Evolutionary conservation across 2,888 invertebrate species (phyloP).

Genomic region (Sphinx pinastri): DNA sequence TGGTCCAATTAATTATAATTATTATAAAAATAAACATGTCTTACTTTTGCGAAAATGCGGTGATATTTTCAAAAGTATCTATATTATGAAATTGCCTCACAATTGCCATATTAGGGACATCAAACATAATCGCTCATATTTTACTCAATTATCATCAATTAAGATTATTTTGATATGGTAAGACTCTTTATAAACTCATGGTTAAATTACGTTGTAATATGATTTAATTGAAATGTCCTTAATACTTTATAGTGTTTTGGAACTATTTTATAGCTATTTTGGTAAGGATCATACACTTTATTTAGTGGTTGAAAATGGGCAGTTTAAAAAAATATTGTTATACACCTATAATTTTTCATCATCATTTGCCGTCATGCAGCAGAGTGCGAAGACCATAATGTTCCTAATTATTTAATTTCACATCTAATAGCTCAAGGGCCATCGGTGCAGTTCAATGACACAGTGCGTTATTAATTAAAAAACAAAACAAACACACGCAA

Average conservation of each 20-base stretch:
- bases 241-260: neutral
- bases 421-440: too few species aligned
- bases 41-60: neutral
- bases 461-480: too few species aligned
- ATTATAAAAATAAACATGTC: neutral
- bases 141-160: neutral
- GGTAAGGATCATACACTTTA: neutral
- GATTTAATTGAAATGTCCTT: neutral
- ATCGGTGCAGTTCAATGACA: too few species aligned
- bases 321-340: too few species aligned
- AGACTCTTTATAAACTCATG: neutral
- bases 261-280: neutral
- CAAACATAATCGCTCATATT: neutral
- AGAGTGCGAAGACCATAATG: too few species aligned
- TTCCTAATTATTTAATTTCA: too few species aligned
- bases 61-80: neutral
- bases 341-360: too few species aligned
- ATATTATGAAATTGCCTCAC: neutral
- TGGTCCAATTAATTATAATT: neutral
- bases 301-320: too few species aligned
- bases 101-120: neutral
- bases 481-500: too few species aligned
- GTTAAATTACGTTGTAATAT: neutral
- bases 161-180: constrained; percentile 8
- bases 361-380: too few species aligned